Percentiles rank a stretch among this genome's conserved stretches.
Conservation (phyloP, 2,113 vertebrate species). For the Pachycephala philippinensis region DNA sequence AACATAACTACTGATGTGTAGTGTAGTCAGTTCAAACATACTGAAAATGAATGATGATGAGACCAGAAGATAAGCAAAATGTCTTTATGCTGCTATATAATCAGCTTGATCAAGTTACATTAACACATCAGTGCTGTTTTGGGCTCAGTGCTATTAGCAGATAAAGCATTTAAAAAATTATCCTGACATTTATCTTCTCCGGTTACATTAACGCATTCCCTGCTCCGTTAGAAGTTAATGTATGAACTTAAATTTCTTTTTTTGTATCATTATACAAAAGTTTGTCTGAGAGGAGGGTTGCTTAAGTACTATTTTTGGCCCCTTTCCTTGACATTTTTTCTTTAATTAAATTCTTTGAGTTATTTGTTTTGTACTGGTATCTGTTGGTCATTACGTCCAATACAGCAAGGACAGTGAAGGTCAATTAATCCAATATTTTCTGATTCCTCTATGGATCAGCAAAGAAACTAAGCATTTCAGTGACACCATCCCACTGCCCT, state of each 20-base stretch:
- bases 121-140: slow-evolving; percentile 10
- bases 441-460: neutral
- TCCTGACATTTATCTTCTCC: neutral
- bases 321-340: neutral
- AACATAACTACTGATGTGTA: slow-evolving; percentile 37
- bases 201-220: neutral
- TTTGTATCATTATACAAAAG: neutral
- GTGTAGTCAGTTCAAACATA: slow-evolving; percentile 24
- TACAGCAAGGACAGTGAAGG: neutral
- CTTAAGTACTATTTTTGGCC: neutral
- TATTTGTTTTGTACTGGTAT: slow-evolving; percentile 42
- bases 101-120: slow-evolving; percentile 49
- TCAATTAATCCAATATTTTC: neutral
- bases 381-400: slow-evolving; percentile 9
- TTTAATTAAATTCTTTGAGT: slow-evolving; percentile 1
- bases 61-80: neutral
- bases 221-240: neutral
- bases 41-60: slow-evolving; percentile 54
- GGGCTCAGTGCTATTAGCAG: neutral
- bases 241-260: neutral
- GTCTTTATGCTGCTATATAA: slow-evolving; percentile 22
- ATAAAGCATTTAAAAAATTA: slow-evolving; percentile 47
- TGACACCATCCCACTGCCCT: neutral
- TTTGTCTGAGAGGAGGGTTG: neutral
- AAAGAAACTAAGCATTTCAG: neutral